Conservation (phyloP, 2,888 invertebrate species). For the Yponomeuta malinellus region DNA sequence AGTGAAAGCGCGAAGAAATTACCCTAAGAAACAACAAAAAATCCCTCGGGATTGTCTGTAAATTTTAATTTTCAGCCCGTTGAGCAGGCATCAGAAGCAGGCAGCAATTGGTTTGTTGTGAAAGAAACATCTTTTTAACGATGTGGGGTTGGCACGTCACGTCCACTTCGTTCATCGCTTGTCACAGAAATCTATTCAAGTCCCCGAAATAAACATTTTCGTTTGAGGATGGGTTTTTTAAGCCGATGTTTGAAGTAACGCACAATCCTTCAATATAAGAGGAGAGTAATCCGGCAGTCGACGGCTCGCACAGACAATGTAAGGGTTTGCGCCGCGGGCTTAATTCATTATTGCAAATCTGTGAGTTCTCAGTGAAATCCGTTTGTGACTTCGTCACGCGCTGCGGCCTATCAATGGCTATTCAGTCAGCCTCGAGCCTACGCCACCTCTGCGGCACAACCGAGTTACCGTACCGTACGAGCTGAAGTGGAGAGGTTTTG, state of each 20-base stretch:
- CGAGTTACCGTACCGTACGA: constrained; percentile 6
- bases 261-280: not conserved
- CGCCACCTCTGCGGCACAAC: constrained; percentile 26
- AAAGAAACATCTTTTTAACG: constrained; percentile 42
- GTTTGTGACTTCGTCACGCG: constrained; percentile 54
- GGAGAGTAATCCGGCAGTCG: constrained; percentile 13
- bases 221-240: not conserved
- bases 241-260: not conserved
- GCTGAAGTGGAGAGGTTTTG: constrained; percentile 1
- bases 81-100: constrained; percentile 50
- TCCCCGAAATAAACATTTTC: not conserved
- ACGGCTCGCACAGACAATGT: constrained; percentile 39
- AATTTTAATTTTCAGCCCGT: constrained; percentile 62
- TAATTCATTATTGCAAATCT: constrained; percentile 49
- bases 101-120: constrained; percentile 35
- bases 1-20: constrained; percentile 36
- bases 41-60: constrained; percentile 40
- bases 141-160: constrained; percentile 43
- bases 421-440: constrained; percentile 38
- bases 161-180: constrained; percentile 19
- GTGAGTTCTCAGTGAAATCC: constrained; percentile 39
- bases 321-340: constrained; percentile 33
- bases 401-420: constrained; percentile 38
- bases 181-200: constrained; percentile 8
- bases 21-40: constrained; percentile 42